phyloP scores from a whole-genome alignment of 2,888 invertebrate species.

The Leptinotarsa peninsularis region DNA sequence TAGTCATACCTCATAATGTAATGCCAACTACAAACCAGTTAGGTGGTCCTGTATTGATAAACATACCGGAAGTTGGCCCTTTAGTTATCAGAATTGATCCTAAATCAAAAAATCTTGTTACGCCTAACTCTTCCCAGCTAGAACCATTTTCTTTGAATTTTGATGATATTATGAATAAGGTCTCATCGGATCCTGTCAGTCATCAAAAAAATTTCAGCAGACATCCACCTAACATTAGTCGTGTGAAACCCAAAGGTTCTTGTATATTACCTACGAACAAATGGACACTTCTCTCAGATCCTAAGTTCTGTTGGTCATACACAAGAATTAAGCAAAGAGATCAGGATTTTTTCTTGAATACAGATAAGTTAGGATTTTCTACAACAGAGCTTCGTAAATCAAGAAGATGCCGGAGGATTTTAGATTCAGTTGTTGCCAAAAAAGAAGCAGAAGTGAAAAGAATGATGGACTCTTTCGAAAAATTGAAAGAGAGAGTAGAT shows the following conservation, averaged over 20 bases:
- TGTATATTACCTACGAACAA: background rate
- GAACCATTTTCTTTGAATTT: slow-evolving; percentile 34
- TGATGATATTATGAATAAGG: slow-evolving; percentile 22
- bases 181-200: background rate
- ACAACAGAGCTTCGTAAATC: slow-evolving; percentile 4
- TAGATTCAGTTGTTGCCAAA: slow-evolving; percentile 4
- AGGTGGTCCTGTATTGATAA: slow-evolving; percentile 43
- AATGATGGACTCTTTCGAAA: slow-evolving; percentile 23
- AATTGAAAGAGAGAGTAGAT: slow-evolving; percentile 22
- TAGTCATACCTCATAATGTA: slow-evolving; percentile 48
- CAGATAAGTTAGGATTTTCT: slow-evolving; percentile 11
- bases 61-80: slow-evolving; percentile 48
- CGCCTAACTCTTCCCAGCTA: slow-evolving; percentile 1
- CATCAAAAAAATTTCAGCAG: background rate
- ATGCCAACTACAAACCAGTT: slow-evolving; percentile 37
- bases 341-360: background rate
- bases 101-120: slow-evolving; percentile 13
- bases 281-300: slow-evolving; percentile 1
- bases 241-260: background rate
- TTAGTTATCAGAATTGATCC: slow-evolving; percentile 45
- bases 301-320: slow-evolving; percentile 13
- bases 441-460: slow-evolving; percentile 5
- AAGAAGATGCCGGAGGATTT: slow-evolving; percentile 2
- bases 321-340: slow-evolving; percentile 2
- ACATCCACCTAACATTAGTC: background rate